Base-by-base conservation (phyloP, 2,113 vertebrate genomes). In the Mirza zaza region DNA sequence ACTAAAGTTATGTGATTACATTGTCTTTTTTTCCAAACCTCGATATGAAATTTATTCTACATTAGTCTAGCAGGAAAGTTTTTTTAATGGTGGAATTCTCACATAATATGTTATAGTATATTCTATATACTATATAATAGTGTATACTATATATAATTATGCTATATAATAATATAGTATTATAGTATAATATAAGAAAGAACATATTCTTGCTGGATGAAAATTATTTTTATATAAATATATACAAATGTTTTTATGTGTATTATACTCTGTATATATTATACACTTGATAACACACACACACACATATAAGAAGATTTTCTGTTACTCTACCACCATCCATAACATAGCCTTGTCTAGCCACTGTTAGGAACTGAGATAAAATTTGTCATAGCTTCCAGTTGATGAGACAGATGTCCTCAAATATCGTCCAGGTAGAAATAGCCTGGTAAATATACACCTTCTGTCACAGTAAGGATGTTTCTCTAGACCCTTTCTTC, bases 11-110 rank as follows among this genome's bases (percentile, higher is more conserved):
- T 42, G 21, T 55, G 3, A 32, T 92, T 63, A 85, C 8, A 21
- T 29, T 90, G 57, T 67, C 20, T 95, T 93, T 88, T 20, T 85
- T 85, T 94, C 87, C 15, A 96, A 96, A 88, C 6, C 6, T 80
- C 15, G 73, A 34, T 71, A 18, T 59, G 6, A 93, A 81, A 77
- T 32, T 77, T 91, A 15, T n/a, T 67, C 29, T 79, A 45, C 39
- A 13, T 57, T 90, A 45, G 27, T 77, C 9, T 81, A 85, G 18
- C 1, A 42, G 32, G 32, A 59, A 94, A 71, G 5, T 79, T 34
- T 76, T 18, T 17, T 50, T 70, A 87, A 86, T 87, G 21, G 36
- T 29, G 48, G 57, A 29, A 75, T 87, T 67, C 42, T 67, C 48
- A 94, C 29, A 67, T 52, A 85, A 90, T 89, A 45, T 57, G 23